Base-by-base conservation (phyloP, 1,140 invertebrate genomes). In the Bicyclus anynana region DNA sequence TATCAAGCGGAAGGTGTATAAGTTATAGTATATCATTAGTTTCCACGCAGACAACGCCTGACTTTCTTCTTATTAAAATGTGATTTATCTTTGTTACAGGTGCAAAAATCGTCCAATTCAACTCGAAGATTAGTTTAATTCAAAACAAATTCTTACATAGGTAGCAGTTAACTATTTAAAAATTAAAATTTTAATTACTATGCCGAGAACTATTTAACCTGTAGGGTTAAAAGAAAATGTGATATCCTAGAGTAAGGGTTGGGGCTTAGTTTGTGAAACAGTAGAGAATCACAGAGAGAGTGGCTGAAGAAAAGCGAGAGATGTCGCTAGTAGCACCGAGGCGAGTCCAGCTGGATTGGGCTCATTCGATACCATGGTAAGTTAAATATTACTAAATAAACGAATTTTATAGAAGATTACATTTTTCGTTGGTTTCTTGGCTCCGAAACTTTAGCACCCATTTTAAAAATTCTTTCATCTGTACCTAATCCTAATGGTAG, bases 261-360 rank as follows among this genome's bases (percentile, higher is more conserved):
- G 29, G 29, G 10, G 29, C 9, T n/a, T 33, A 33, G 29, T 33
- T 33, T 12, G 3, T 7, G n/a, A 33, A 33, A 33, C 12, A 4
- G 12, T 29, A 49, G 16, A 29, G 3, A 33, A 16, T 9, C 9
- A 12, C n/a, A 16, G 37, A 67, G 40, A 68, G 42, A 68, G 67
- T 74, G 72, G 77, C 62, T 67, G 69, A 33, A 68, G 5, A 29
- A 64, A 49, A 72, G 52, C 58, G 20, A 68, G 47, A 66, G 62
- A 87, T 87, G 84, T 87, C 84, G 67, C 62, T 87, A 20, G 75
- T 87, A 5, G 84, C 84, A 18, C 84, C 81, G 14, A 69, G 81
- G 49, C 49, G 77, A 20, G 81, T 87, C 47, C 80, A 84, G 42
- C 46, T 84, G 40, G 84, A 80, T 55, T 87, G 84, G 84, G 69